Percentiles rank a stretch among this genome's conserved stretches.
Conservation (phyloP, 1,140 invertebrate species). For the Tribolium castaneum region DNA sequence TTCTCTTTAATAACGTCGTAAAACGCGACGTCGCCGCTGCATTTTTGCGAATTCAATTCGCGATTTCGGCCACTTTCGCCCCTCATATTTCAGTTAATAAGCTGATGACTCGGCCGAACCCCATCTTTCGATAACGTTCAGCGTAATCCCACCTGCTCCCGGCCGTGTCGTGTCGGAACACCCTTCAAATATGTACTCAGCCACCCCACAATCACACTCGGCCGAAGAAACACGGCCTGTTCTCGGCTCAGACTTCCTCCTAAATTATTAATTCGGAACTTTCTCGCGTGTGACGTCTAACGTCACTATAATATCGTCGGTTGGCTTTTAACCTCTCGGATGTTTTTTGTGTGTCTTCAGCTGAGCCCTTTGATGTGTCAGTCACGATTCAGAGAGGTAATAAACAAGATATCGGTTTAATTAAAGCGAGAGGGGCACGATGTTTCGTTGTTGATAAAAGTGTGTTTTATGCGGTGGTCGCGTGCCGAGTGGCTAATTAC, state of each 20-base stretch:
- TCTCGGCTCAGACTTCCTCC: neutral
- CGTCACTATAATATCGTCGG: neutral
- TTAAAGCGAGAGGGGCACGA: neutral
- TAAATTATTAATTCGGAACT: constrained; percentile 7
- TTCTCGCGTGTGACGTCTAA: neutral
- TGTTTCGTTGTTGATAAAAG: neutral
- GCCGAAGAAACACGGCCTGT: too few species aligned
- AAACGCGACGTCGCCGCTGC: neutral
- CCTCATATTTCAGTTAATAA: neutral
- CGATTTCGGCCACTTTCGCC: too few species aligned
- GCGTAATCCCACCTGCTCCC: neutral
- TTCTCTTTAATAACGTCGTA: constrained; percentile 1
- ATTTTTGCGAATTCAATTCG: neutral
- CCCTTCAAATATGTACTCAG: neutral
- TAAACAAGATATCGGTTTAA: constrained; percentile 25
- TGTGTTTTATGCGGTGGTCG: constrained; percentile 8
- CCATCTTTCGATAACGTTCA: neutral
- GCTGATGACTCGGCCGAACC: constrained; percentile 1
- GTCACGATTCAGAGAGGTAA: constrained; percentile 6
- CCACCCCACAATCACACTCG: neutral
- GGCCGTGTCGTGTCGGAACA: neutral
- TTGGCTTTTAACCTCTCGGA: constrained; percentile 8
- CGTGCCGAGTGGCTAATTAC: constrained; percentile 36
- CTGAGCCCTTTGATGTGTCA: constrained; percentile 17
- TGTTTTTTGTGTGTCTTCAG: neutral